phyloP scores from a whole-genome alignment of 2,888 invertebrate genomes.

The Brenthis ino region DNA sequence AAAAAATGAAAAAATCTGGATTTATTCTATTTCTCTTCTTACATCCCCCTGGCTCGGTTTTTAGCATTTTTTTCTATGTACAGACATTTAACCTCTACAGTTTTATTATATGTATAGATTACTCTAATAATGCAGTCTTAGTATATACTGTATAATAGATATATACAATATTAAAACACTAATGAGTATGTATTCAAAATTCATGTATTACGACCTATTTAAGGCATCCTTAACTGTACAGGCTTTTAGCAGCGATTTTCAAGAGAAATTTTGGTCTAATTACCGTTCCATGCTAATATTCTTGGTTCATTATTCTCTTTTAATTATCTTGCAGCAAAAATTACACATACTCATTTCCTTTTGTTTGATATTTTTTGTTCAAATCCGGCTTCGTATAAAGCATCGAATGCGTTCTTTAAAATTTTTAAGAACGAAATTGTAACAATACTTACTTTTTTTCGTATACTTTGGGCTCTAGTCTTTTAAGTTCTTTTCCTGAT shows the following conservation, averaged over 20 bases:
- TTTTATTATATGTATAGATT: too few species aligned
- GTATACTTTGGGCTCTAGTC: conserved; percentile 20
- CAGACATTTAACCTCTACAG: too few species aligned
- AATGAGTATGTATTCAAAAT: conserved; percentile 11
- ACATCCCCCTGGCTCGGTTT: too few species aligned
- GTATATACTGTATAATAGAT: too few species aligned
- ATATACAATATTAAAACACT: neutral
- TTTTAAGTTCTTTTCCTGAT: conserved; percentile 15
- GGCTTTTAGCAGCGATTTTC: conserved; percentile 22
- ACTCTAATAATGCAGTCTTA: too few species aligned
- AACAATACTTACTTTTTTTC: conserved; percentile 24
- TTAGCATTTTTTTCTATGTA: too few species aligned
- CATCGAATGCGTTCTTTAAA: conserved; percentile 29
- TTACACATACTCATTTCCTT: conserved; percentile 33
- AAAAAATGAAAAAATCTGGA: too few species aligned
- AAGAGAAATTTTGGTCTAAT: conserved; percentile 38
- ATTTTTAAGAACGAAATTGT: conserved; percentile 29
- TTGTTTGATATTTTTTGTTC: conserved; percentile 35
- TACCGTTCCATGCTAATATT: conserved; percentile 36
- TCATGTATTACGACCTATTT: conserved; percentile 13
- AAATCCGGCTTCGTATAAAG: conserved; percentile 30
- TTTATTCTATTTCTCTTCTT: too few species aligned
- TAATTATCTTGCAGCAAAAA: conserved; percentile 39
- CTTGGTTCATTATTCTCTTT: conserved; percentile 38
- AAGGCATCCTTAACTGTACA: conserved; percentile 16